Base-by-base conservation (phyloP, 2,797 vertebrate genomes). In the Smutsia temminckii region DNA sequence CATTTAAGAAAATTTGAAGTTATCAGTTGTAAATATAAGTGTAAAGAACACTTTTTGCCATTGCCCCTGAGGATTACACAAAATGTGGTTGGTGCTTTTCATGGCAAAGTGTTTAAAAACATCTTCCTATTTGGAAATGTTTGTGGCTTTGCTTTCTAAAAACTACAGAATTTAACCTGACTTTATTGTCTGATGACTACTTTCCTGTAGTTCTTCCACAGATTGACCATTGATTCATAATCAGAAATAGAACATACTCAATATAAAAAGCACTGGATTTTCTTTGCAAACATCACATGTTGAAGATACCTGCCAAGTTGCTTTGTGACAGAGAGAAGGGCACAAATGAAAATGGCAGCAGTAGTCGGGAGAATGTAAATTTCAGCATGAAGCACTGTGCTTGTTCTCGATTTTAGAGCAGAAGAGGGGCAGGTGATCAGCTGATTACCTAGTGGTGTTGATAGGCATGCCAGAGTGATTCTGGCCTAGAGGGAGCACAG, bases 321-420 rank as follows among this genome's bases (percentile, higher is more conserved):
- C 63, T 95, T 84, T 81, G 66, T 96, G 81, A 89, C 64, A 89
- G 93, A 95, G 92, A 90, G 61, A 96, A 95, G 42, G 89, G 89
- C 91, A 80, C 83, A 87, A 89, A 96, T 86, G 84, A 91, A 94
- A 91, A 97, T 95, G 95, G 93, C 91, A 92, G 66, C 86, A 49
- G 91, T 71, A 32, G 89, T 57, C 91, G 94, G 75, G 83, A 81
- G 89, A 78, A 94, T 66, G 89, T 95, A 78, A 51, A 74, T 95
- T 96, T 71, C 63, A 27, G 20, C 71, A 89, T 83, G 86, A 89
- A 95, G 93, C 83, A 14, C 49, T 81, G 93, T n/a, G 16, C 88
- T 85, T 63, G 55, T 68, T 94, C 90, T 69, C 16, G 55, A 20
- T 85, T 85, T 86, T 21, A 94, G 75, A 94, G 78, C 88, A n/a